These are phyloP conservation scores for Sebastes elongatus DNA, from an alignment of 2,797 vertebrate species.

Conservation along the genomic window DNA sequence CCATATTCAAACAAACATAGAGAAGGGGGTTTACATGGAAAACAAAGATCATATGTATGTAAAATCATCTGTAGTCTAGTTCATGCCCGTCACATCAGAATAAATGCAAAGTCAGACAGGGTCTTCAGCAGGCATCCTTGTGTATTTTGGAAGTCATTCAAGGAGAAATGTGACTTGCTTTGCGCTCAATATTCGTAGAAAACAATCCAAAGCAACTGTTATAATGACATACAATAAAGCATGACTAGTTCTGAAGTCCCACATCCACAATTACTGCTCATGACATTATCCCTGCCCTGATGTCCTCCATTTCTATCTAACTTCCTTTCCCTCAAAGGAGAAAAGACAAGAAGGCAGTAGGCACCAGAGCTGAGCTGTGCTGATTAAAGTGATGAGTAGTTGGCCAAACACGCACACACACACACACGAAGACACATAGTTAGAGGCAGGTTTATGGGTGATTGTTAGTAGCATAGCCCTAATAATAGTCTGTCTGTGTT, in stretches of 20 bases:
- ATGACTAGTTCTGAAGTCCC: neutral
- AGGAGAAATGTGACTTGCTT: neutral
- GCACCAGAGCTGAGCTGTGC: neutral
- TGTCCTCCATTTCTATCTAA: constrained; percentile 22
- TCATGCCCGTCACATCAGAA: neutral
- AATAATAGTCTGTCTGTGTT: constrained; percentile 6
- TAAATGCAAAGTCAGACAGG: neutral
- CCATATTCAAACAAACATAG: neutral
- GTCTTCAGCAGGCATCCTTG: neutral
- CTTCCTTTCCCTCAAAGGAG: neutral
- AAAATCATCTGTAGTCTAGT: neutral
- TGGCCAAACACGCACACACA: neutral
- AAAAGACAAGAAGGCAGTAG: neutral
- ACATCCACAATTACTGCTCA: neutral
- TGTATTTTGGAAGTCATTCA: neutral
- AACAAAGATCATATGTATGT: neutral
- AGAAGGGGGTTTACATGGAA: neutral
- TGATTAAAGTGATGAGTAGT: constrained; percentile 32
- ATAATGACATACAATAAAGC: neutral
- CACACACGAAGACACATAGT: neutral
- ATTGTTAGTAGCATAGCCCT: constrained; percentile 7
- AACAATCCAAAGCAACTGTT: neutral
- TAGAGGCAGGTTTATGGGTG: constrained; percentile 13
- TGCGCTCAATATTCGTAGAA: neutral
- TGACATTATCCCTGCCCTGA: neutral